Evolutionary conservation across 2,888 invertebrate genomes (phyloP).

Genomic region (Nemurella pictetii): DNA sequence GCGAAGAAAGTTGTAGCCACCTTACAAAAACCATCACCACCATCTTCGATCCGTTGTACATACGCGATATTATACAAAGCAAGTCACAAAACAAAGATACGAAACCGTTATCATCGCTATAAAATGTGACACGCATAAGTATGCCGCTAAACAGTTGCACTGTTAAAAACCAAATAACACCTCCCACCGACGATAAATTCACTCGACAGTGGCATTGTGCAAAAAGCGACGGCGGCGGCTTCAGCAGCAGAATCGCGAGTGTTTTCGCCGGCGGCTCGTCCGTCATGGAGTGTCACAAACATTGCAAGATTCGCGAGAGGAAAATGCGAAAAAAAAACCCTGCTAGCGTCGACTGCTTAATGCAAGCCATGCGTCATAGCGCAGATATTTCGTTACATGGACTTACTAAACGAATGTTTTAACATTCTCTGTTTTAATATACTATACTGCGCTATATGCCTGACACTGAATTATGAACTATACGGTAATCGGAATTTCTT

Average conservation of each 20-base stretch:
- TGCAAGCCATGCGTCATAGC: not conserved
- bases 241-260: too few species aligned
- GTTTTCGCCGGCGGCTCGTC: not conserved
- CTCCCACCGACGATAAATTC: slow-evolving; percentile 1
- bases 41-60: not conserved
- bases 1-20: not conserved
- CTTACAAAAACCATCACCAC: not conserved
- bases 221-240: not conserved
- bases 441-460: not conserved
- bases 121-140: not conserved
- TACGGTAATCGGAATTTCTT: too few species aligned
- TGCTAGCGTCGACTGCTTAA: not conserved
- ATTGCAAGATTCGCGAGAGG: not conserved
- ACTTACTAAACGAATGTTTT: not conserved
- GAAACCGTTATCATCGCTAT: not conserved
- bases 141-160: not conserved
- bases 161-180: slow-evolving; percentile 1
- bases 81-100: not conserved
- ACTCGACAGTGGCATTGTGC: not conserved
- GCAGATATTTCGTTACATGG: not conserved
- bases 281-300: slow-evolving; percentile 10
- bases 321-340: not conserved
- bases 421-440: not conserved
- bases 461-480: too few species aligned
- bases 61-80: not conserved